phyloP scores from a whole-genome alignment of 2,797 vertebrate genomes.

The Gadopsis marmoratus region DNA sequence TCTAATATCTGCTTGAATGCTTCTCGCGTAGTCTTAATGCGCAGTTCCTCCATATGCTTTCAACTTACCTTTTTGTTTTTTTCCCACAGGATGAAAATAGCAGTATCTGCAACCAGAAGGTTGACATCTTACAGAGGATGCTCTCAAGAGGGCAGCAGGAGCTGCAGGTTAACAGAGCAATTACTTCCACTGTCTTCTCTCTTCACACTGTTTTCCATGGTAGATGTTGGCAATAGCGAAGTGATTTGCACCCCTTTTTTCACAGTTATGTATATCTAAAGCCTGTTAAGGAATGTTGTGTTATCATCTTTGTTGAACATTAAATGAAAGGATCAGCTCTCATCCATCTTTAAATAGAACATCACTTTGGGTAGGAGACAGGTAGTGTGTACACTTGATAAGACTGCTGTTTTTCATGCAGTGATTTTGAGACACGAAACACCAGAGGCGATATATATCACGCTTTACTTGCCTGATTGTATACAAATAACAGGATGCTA shows the following conservation, averaged over 20 bases:
- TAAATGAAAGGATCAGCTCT: constrained; percentile 18
- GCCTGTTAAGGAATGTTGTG: neutral
- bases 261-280: neutral
- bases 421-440: neutral
- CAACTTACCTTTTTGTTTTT: constrained; percentile 1
- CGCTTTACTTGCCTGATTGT: neutral
- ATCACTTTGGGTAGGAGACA: neutral
- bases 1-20: neutral
- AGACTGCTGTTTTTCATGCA: constrained; percentile 30
- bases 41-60: neutral
- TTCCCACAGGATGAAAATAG: constrained; percentile 90
- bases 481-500: neutral
- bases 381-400: constrained; percentile 28
- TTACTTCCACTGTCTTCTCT: constrained; percentile 6
- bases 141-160: constrained; percentile 91
- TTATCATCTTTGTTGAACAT: constrained; percentile 9
- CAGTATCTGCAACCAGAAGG: constrained; percentile 90
- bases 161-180: constrained; percentile 88
- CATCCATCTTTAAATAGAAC: constrained; percentile 22
- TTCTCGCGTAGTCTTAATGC: neutral
- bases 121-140: constrained; percentile 92
- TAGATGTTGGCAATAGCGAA: neutral
- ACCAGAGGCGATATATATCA: neutral
- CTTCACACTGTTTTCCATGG: neutral
- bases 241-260: neutral